Conservation (phyloP, 2,888 invertebrate genomes). For the Stenoptilia bipunctidactyla region DNA sequence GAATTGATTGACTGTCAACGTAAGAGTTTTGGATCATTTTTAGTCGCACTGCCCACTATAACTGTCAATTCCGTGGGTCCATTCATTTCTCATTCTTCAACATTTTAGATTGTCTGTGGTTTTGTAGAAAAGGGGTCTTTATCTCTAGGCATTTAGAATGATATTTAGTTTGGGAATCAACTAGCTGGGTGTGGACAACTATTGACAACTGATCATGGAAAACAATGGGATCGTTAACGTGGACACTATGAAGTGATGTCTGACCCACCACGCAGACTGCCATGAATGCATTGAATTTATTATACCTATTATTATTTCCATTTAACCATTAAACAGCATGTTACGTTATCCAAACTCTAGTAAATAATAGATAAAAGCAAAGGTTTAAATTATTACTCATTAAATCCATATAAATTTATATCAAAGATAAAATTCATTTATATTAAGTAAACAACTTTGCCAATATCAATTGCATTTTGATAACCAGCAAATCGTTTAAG, state of each 20-base stretch:
- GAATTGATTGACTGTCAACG: slow-evolving; percentile 57
- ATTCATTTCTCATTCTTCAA: slow-evolving; percentile 37
- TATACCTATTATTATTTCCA: slow-evolving; percentile 11
- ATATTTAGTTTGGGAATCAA: not conserved
- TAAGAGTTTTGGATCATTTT: slow-evolving; percentile 47
- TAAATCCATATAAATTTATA: no score
- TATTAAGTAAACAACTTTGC: no score
- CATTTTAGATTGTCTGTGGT: no score
- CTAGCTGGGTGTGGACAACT: slow-evolving; percentile 29
- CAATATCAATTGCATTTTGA: no score
- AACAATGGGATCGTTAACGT: slow-evolving; percentile 65
- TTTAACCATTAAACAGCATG: no score
- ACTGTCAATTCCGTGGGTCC: slow-evolving; percentile 42
- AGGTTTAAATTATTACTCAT: no score
- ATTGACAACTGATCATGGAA: slow-evolving; percentile 55
- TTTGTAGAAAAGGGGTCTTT: not conserved
- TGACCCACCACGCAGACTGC: slow-evolving; percentile 47
- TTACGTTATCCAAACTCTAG: no score
- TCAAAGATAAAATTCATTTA: no score
- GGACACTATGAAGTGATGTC: slow-evolving; percentile 49
- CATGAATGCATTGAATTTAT: slow-evolving; percentile 18
- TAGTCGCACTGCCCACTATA: slow-evolving; percentile 44
- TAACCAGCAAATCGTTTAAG: no score
- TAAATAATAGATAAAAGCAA: no score
- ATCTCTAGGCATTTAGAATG: not conserved